Percentiles rank a stretch among this genome's conserved stretches.
Evolutionary conservation across 2,113 vertebrate genomes (phyloP).

Genomic region (Limnothrissa miodon): DNA sequence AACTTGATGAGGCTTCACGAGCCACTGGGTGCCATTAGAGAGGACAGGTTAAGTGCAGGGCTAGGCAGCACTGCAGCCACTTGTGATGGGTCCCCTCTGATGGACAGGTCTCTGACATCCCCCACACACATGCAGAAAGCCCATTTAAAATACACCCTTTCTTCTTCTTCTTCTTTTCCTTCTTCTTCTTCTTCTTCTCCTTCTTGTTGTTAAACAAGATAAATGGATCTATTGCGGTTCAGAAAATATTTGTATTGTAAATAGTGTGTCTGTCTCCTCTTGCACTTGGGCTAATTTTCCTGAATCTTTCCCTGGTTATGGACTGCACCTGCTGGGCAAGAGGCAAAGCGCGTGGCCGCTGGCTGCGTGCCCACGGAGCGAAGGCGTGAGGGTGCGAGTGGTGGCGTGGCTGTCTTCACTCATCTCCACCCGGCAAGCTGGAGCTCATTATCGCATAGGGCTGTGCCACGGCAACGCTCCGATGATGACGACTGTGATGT

Average conservation of each 20-base stretch:
- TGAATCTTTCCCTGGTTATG: neutral
- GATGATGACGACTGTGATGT: conserved; percentile 67
- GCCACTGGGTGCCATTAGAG: conserved; percentile 57
- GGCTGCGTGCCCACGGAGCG: too few species aligned
- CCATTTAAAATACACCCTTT: too few species aligned
- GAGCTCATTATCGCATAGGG: conserved; percentile 67
- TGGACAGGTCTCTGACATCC: neutral
- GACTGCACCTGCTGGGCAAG: conserved; percentile 1
- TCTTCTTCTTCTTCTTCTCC: neutral
- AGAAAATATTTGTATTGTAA: neutral
- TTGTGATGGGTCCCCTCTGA: conserved; percentile 13
- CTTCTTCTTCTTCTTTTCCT: neutral
- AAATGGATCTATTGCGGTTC: neutral
- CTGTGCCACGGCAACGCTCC: conserved; percentile 61
- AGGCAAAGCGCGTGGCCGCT: neutral
- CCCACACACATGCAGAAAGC: neutral
- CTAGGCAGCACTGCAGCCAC: conserved; percentile 31
- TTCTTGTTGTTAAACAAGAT: neutral
- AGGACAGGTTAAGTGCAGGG: conserved; percentile 44
- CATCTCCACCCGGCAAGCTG: conserved; percentile 60
- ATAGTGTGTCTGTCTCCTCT: neutral
- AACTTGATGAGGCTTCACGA: conserved; percentile 63
- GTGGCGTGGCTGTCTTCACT: conserved; percentile 45
- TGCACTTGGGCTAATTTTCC: neutral
- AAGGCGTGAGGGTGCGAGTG: conserved; percentile 22